Percentiles rank a stretch among this genome's conserved stretches.
Evolutionary conservation across 2,888 invertebrate genomes (phyloP).

Genomic region (Andrena flavipes): DNA sequence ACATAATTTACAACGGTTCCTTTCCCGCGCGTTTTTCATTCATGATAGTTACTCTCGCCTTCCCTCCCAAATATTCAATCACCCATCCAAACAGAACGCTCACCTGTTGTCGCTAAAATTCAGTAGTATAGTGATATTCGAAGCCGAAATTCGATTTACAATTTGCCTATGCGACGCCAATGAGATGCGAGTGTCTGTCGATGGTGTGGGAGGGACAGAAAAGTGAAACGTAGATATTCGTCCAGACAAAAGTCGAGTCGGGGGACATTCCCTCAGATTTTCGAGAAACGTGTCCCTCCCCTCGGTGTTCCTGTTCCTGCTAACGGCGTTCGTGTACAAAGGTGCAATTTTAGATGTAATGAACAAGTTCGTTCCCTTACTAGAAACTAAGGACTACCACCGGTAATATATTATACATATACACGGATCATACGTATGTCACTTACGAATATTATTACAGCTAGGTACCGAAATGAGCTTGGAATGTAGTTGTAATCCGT

Average conservation of each 20-base stretch:
- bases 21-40: slow-evolving; percentile 16
- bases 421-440: slow-evolving; percentile 9
- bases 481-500: slow-evolving; percentile 20
- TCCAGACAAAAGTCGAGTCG: slow-evolving; percentile 15
- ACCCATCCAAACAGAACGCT: not conserved
- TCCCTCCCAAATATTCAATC: not conserved
- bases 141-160: not conserved
- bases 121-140: not conserved
- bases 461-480: slow-evolving; percentile 40
- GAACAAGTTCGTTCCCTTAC: slow-evolving; percentile 23
- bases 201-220: not conserved
- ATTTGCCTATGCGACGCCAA: not conserved
- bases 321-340: slow-evolving; percentile 48
- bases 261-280: not conserved
- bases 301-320: slow-evolving; percentile 47
- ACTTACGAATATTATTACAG: slow-evolving; percentile 27
- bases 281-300: slow-evolving; percentile 10
- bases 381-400: slow-evolving; percentile 25
- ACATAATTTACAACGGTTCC: slow-evolving; percentile 15
- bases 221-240: not conserved
- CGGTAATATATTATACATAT: slow-evolving; percentile 13
- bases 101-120: not conserved
- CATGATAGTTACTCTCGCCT: not conserved
- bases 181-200: not conserved
- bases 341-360: slow-evolving; percentile 56